Evolutionary conservation across 2,113 vertebrate species (phyloP).

Genomic region (Zeus faber): DNA sequence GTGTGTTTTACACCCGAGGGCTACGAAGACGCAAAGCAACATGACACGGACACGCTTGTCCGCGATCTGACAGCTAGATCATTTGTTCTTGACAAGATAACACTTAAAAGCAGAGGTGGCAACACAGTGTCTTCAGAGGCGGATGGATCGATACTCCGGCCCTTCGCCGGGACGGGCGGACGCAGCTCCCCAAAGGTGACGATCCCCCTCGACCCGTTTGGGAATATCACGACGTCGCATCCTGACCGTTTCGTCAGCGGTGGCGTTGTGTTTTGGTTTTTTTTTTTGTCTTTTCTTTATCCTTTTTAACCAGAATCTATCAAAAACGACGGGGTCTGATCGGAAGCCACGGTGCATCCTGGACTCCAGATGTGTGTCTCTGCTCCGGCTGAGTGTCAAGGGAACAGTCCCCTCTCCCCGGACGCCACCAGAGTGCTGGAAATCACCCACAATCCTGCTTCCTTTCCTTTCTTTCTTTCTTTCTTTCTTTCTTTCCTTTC

Average conservation of each 20-base stretch:
- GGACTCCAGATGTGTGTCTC: too few relatives aligned
- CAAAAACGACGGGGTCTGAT: too few relatives aligned
- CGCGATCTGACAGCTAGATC: conserved; percentile 73
- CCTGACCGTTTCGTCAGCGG: too few relatives aligned
- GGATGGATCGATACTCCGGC: conserved; percentile 74
- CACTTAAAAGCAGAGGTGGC: conserved; percentile 78
- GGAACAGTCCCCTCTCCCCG: not conserved
- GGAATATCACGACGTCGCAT: too few relatives aligned
- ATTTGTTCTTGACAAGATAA: conserved; percentile 77
- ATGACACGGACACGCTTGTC: conserved; percentile 55
- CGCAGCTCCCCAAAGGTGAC: too few relatives aligned
- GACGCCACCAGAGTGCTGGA: not conserved
- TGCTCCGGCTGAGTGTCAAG: too few relatives aligned
- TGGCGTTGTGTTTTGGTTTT: too few relatives aligned
- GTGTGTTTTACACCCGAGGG: conserved; percentile 49
- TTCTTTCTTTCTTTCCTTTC: conserved; percentile 16
- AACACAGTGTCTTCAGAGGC: conserved; percentile 76
- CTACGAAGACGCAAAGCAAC: conserved; percentile 52
- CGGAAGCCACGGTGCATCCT: too few relatives aligned
- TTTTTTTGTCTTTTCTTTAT: too few relatives aligned
- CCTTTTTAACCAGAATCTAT: too few relatives aligned
- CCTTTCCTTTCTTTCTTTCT: not conserved
- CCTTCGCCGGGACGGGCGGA: too few relatives aligned
- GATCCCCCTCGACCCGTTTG: too few relatives aligned
- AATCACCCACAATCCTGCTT: not conserved